Base-by-base conservation (phyloP, 2,888 invertebrate species). In the Amblyjoppa fuscipennis region DNA sequence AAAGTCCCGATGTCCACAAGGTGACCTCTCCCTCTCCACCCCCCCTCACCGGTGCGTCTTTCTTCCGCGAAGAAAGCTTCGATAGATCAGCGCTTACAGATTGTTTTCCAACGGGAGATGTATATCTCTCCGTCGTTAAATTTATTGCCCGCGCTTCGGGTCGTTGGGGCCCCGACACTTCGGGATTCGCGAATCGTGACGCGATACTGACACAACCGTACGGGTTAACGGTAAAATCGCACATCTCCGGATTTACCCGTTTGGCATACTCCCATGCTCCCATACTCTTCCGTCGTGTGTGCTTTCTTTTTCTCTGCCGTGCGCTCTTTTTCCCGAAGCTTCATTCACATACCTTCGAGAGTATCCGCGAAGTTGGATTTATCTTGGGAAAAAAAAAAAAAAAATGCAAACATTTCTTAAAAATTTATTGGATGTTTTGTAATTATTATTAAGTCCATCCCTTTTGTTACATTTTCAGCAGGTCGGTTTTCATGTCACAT, bases 121-220 rank as follows among this genome's bases (percentile, higher is more conserved):
- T 13, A 45, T 45, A 45, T 45, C 45, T 45, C 45, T 45, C 59
- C 38, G 41, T 25, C 56, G 53, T 16, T 51, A 2, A 70, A 83
- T 83, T 79, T 75, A 83, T 83, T 69, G 83, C 79, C 69, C 59
- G 64, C 79, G 83, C 51, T 68, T 70, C 64, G 13, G 13, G 71
- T 79, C 75, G 74, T 79, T 45, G 73, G 41, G 41, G 51, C 61
- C 64, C 38, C 73, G 73, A 83, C 49, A 83, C 74, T 28, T n/a
- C 31, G 61, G 64, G 70, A 74, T 70, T 75, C 79, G 79, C 31
- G 68, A 83, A 75, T 83, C 83, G 83, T 79, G 79, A 83, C 78
- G 77, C 41, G 82, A 77, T 78, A 25, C 68, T 38, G 75, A 81
- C 61, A 16, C 66, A 34, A 13, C 11, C 20, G 25, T 20, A 20